Evolutionary conservation across 2,113 vertebrate genomes (phyloP).

Genomic region (Sprattus sprattus): DNA sequence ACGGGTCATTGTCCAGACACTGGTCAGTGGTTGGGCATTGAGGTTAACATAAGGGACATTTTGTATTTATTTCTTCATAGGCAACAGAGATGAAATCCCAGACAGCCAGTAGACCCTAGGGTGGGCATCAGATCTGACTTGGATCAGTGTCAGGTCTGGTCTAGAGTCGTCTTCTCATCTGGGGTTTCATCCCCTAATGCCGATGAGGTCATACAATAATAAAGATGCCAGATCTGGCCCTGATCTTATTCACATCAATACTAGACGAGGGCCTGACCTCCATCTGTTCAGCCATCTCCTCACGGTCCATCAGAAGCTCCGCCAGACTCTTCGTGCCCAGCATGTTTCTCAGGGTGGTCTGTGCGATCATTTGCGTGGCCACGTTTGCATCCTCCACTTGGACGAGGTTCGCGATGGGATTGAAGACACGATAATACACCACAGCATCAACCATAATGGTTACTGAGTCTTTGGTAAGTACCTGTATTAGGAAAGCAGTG

Average conservation of each 20-base stretch:
- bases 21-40: neutral
- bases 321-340: constrained; percentile 63
- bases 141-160: neutral
- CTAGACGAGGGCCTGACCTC: constrained; percentile 47
- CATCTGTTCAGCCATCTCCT: constrained; percentile 52
- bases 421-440: constrained; percentile 67
- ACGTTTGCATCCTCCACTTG: constrained; percentile 56
- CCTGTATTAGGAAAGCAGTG: constrained; percentile 44
- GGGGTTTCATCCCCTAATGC: neutral
- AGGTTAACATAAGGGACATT: neutral
- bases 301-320: constrained; percentile 59
- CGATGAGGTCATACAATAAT: neutral
- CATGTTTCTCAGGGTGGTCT: constrained; percentile 64
- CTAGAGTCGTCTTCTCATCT: neutral
- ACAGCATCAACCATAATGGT: constrained; percentile 67
- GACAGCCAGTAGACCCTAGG: neutral
- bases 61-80: neutral
- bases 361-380: constrained; percentile 63
- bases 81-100: neutral
- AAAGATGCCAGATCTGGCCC: too few relatives aligned
- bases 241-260: too few relatives aligned
- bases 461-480: constrained; percentile 66
- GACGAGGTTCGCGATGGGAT: constrained; percentile 58
- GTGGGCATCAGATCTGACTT: neutral
- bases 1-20: neutral